Evolutionary conservation across 2,113 vertebrate genomes (phyloP).

Genomic region (Noctilio leporinus): DNA sequence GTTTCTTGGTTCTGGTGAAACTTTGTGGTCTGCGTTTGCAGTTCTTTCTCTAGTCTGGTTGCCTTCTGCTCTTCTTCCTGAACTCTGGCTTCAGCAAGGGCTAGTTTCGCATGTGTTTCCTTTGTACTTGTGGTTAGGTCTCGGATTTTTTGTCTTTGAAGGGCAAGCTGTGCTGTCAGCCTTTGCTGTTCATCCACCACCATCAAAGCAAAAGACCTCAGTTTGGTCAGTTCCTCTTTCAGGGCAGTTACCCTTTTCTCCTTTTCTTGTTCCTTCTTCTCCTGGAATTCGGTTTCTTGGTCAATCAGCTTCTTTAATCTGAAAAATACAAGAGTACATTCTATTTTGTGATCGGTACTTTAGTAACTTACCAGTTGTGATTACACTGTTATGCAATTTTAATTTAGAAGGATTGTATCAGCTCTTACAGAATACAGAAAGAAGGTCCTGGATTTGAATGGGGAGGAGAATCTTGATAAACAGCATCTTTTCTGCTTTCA

Average conservation of each 20-base stretch:
- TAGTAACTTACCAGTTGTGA: neutral
- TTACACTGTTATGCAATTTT: conserved; percentile 9
- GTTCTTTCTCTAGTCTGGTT: conserved; percentile 85
- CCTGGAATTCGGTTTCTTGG: conserved; percentile 88
- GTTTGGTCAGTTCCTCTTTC: conserved; percentile 92
- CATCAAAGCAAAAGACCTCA: conserved; percentile 96
- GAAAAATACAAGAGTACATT: conserved; percentile 71
- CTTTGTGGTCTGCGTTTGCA: conserved; percentile 80
- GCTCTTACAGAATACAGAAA: neutral
- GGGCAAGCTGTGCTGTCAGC: conserved; percentile 86
- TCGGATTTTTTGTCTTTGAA: conserved; percentile 88
- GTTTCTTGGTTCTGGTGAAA: conserved; percentile 88
- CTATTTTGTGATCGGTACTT: conserved; percentile 55
- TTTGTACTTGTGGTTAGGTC: conserved; percentile 83
- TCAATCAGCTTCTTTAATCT: conserved; percentile 94
- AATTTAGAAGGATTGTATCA: neutral
- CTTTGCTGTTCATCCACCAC: conserved; percentile 96
- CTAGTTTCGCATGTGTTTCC: conserved; percentile 86
- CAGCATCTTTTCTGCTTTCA: neutral
- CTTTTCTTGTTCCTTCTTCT: conserved; percentile 89
- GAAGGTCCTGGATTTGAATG: neutral
- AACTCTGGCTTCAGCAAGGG: conserved; percentile 81
- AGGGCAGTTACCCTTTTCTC: conserved; percentile 83
- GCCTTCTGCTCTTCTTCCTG: conserved; percentile 89
- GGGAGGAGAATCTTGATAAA: neutral